Base-by-base conservation (phyloP, 2,888 invertebrate genomes). In the Drosophila eohydei region DNA sequence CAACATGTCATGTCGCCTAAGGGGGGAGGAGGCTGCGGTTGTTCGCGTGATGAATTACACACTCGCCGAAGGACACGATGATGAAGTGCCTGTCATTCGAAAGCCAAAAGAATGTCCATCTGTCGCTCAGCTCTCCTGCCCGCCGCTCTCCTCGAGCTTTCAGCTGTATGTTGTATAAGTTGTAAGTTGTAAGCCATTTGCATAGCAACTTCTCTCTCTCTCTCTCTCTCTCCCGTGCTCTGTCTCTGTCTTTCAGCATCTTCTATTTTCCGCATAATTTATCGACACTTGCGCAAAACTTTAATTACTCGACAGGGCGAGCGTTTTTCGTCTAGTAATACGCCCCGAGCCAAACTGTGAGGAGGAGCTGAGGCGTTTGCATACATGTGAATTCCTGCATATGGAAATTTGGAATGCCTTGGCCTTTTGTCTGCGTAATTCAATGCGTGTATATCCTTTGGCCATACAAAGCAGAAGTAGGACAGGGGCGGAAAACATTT, bases 1-100 rank as follows among this genome's bases (percentile, higher is more conserved):
- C 89, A 85, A 87, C 84, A 87, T 85, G 84, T 85, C 89, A 89
- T 77, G 88, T 86, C 81, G 70, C 50, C 64, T 28, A 0, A 6
- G 1, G 8, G 14, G 9, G 41, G 14, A 5, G 40, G 79, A 74
- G 71, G 81, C 73, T 89, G 86, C 77, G 90, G 90, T 88, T 88
- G 86, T 88, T 89, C 90, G 86, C 90, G 90, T 87, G 86, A 87
- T 87, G 86, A 89, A 87, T 87, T 87, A 87, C 86, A 87, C 81
- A 85, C 88, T 83, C 86, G 88, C 86, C 83, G 90, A 87, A 87
- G 86, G 88, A 87, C 88, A 81, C 76, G 86, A 88, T 86, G 85
- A 86, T 86, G 85, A 88, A 89, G 85, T 86, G 85, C 89, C 89
- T 86, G 90, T 86, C 86, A 86, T 88, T 86, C 80, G 74, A 78